Evolutionary conservation across 2,888 invertebrate genomes (phyloP), one percentile per base, ranked within the genome.

Genomic region (Habroteleia sp.): DNA sequence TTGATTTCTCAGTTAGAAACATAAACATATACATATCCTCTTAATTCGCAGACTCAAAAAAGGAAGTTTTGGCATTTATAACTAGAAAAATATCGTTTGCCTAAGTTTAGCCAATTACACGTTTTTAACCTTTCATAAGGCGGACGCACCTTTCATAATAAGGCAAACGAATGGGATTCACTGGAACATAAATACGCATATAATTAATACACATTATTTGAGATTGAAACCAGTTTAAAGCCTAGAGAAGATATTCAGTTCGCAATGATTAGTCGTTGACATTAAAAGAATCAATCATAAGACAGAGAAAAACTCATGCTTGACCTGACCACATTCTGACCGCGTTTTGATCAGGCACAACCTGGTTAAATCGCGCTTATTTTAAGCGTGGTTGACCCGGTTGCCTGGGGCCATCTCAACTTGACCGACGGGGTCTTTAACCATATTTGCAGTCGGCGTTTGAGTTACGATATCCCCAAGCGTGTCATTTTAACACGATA

Each of bases 331-430:
- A 41, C 6, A 25, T 16, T 17, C 2, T 7, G 42, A 63, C 50
- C 63, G 50, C 14, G 50, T 50, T 62, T 50, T 11, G 31, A 17
- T 42, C 42, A 33, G 44, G 16, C 11, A 13, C 23, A 56, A 41
- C 35, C 35, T 11, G 25, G 16, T 58, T 35, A 33, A 25, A 10
- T 27, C 11, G 56, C n/a, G 48, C 46, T 46, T 56, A 68, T 68
- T 68, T 68, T 68, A 33, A 68, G 58, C 42, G 35, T 42, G 42
- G 27, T 42, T 68, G 58, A 68, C 68, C 68, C 58, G 58, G 27
- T 68, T 68, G 50, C 50, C 41, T 39, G 41, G 33, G 48, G 50
- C 39, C 54, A 46, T 50, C 17, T 42, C 48, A 56, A 58, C 56
- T 58, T 68, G 58, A 58, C 41, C 29, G 58, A 31, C 11, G 27